A percentile compares a stretch with the other conserved stretches of the same genome.
These are phyloP conservation scores for Ornithoptera priamus DNA, from an alignment of 2,888 invertebrate species.

Conservation along the genomic window DNA sequence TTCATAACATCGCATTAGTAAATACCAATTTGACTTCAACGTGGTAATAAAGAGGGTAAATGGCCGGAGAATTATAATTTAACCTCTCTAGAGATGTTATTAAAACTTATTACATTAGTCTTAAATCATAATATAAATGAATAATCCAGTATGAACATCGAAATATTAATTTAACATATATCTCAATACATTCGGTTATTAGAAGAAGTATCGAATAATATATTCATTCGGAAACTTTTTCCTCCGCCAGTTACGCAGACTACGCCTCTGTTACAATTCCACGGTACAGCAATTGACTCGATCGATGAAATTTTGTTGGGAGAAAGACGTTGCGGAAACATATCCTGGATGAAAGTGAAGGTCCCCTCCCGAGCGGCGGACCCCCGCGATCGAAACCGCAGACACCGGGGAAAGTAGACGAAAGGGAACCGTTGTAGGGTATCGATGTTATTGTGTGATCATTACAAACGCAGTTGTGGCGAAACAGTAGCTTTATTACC, in stretches of 20 bases:
- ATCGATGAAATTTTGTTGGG: slow-evolving; percentile 17
- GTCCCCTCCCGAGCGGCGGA: slow-evolving; percentile 42
- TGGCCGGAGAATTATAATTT: no score
- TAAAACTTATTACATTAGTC: no score
- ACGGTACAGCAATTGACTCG: slow-evolving; percentile 9
- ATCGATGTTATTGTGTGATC: slow-evolving; percentile 27
- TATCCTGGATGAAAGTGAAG: slow-evolving; percentile 58
- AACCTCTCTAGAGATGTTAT: no score
- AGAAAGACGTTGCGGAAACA: slow-evolving; percentile 20
- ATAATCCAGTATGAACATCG: background rate
- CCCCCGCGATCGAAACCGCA: slow-evolving; percentile 45
- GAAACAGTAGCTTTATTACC: slow-evolving; percentile 10
- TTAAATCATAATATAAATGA: no score
- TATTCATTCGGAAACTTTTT: background rate
- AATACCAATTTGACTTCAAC: background rate
- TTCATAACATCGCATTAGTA: background rate
- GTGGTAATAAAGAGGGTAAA: background rate
- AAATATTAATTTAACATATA: background rate
- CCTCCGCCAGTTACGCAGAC: background rate
- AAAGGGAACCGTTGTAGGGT: slow-evolving; percentile 13
- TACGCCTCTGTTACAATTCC: slow-evolving; percentile 1
- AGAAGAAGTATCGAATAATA: background rate
- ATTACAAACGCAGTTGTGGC: slow-evolving; percentile 19
- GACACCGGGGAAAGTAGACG: slow-evolving; percentile 56
- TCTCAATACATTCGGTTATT: background rate